These are phyloP conservation scores for Drosophila triauraria DNA, from an alignment of 1,140 invertebrate species.

Conservation along the genomic window DNA sequence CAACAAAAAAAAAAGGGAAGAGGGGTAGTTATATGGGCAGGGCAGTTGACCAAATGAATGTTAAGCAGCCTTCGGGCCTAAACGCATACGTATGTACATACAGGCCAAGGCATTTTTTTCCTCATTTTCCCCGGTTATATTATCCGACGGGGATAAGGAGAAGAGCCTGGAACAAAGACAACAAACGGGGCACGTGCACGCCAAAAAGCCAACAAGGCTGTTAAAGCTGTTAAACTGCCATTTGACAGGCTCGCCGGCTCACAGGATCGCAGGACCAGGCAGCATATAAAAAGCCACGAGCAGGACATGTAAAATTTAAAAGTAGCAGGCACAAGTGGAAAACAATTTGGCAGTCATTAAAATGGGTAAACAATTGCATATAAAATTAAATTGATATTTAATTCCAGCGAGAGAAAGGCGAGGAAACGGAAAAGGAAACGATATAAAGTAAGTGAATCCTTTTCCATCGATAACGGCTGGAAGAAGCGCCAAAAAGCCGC, in stretches of 20 bases:
- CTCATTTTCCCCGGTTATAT: constrained; percentile 35
- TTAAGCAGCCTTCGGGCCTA: constrained; percentile 62
- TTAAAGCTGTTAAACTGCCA: constrained; percentile 69
- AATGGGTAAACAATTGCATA: constrained; percentile 59
- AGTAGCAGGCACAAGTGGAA: constrained; percentile 40
- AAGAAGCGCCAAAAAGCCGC: constrained; percentile 12
- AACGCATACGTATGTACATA: constrained; percentile 34
- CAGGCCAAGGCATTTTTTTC: constrained; percentile 31
- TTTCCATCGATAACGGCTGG: constrained; percentile 12
- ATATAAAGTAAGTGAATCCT: constrained; percentile 34
- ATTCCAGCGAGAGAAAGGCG: background rate
- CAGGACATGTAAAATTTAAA: constrained; percentile 47
- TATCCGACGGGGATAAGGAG: constrained; percentile 40
- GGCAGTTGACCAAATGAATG: constrained; percentile 76
- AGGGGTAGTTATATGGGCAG: constrained; percentile 6
- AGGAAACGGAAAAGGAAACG: constrained; percentile 6
- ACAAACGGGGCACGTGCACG: constrained; percentile 58
- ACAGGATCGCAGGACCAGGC: constrained; percentile 12
- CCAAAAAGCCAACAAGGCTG: constrained; percentile 32
- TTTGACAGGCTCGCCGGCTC: constrained; percentile 59
- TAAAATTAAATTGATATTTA: constrained; percentile 52
- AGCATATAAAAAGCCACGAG: constrained; percentile 12
- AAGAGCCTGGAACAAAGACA: constrained; percentile 24
- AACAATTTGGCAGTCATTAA: constrained; percentile 63
- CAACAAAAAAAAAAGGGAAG: background rate